phyloP scores from a whole-genome alignment of 1,140 invertebrate genomes.

The Pogonomyrmex barbatus region DNA sequence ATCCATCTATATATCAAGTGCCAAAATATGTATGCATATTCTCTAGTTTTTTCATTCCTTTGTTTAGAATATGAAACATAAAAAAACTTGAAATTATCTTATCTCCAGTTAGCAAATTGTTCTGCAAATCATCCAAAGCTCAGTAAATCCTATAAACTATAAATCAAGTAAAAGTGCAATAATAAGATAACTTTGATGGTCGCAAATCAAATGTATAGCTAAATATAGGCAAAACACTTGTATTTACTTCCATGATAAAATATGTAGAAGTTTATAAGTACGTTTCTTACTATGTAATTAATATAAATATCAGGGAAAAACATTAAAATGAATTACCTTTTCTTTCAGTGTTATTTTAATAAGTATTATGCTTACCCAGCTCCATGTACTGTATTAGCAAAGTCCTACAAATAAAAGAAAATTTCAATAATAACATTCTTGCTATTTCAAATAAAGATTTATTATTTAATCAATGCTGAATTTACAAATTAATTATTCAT shows the following conservation, averaged over 20 bases:
- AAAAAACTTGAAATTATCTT: background rate
- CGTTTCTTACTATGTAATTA: background rate
- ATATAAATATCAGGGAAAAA: conserved; percentile 31
- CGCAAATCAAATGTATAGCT: background rate
- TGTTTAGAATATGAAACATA: background rate
- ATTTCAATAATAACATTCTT: conserved; percentile 11
- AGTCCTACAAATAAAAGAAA: conserved; percentile 75
- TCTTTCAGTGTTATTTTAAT: conserved; percentile 72
- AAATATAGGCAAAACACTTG: background rate
- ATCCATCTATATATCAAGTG: background rate
- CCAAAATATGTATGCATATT: background rate
- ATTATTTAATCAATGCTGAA: background rate
- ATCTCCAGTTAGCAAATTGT: background rate
- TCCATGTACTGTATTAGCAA: conserved; percentile 78
- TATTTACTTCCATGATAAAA: background rate
- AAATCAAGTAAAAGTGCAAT: conserved; percentile 1
- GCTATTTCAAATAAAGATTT: background rate
- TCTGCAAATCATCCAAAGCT: background rate
- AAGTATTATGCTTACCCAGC: conserved; percentile 80
- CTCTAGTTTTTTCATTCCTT: background rate
- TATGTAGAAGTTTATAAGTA: background rate
- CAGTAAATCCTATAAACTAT: background rate
- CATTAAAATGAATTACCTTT: conserved; percentile 70
- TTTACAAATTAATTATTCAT: background rate
- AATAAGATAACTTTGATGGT: conserved; percentile 3